phyloP scores from a whole-genome alignment of 2,113 vertebrate genomes.

The Notechis scutatus region DNA sequence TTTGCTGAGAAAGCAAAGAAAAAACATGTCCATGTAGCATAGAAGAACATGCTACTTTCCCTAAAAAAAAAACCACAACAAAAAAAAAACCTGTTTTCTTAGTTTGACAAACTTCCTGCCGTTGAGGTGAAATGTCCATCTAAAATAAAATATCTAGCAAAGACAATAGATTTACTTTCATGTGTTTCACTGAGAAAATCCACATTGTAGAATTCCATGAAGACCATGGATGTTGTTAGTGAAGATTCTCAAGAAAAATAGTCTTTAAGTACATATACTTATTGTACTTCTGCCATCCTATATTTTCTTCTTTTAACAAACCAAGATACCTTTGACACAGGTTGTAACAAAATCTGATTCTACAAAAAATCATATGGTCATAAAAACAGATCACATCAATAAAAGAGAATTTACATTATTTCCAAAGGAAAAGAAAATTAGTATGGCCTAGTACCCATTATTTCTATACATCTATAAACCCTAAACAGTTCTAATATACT shows the following conservation, averaged over 20 bases:
- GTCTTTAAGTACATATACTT: neutral
- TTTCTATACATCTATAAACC: constrained; percentile 26
- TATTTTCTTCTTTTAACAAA: neutral
- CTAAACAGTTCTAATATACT: neutral
- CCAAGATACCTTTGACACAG: neutral
- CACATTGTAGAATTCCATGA: neutral
- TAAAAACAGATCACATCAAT: constrained; percentile 15
- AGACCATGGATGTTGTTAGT: constrained; percentile 11
- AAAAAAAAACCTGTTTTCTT: neutral
- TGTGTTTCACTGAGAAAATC: neutral
- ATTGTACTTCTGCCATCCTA: neutral
- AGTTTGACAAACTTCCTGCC: neutral
- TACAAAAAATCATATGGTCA: neutral
- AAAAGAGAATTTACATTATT: constrained; percentile 32
- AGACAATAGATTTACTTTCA: neutral
- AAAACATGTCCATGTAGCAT: neutral
- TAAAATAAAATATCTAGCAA: neutral
- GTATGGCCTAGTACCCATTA: constrained; percentile 24
- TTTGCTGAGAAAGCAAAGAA: neutral
- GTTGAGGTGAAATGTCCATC: neutral
- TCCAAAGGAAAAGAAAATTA: neutral
- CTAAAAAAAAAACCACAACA: neutral
- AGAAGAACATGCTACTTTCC: neutral
- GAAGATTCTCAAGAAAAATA: neutral
- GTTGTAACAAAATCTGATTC: neutral